These are phyloP conservation scores for Cheiracanthium punctorium DNA, from an alignment of 2,888 invertebrate species.

Conservation along the genomic window DNA sequence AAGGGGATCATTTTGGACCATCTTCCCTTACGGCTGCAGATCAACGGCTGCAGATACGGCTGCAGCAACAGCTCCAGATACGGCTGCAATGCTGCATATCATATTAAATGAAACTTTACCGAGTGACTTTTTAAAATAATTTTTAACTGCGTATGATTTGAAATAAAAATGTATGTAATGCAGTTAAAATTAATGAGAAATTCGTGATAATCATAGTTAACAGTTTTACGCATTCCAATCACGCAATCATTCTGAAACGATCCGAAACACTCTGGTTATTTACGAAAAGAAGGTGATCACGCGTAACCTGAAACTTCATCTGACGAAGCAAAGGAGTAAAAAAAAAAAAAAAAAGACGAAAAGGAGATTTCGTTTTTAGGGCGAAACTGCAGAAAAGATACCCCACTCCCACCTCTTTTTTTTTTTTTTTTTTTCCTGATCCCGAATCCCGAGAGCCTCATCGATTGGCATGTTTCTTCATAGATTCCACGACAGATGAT, in stretches of 20 bases:
- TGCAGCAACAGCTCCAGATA: too few species aligned
- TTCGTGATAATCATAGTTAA: too few species aligned
- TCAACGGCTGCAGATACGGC: too few species aligned
- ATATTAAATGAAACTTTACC: too few species aligned
- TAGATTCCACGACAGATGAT: conserved; percentile 51
- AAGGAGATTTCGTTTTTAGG: conserved; percentile 24
- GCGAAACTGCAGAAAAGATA: conserved; percentile 5
- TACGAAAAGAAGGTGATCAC: neutral
- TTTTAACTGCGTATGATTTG: too few species aligned
- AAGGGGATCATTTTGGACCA: too few species aligned
- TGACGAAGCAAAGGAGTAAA: conserved; percentile 6
- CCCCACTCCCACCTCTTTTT: neutral
- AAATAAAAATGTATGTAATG: too few species aligned
- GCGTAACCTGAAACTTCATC: conserved; percentile 23
- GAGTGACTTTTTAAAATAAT: too few species aligned
- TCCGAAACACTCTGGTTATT: neutral
- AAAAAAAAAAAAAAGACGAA: conserved; percentile 2
- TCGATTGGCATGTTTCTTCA: conserved; percentile 59
- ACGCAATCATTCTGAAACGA: neutral
- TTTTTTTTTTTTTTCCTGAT: neutral
- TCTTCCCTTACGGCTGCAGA: too few species aligned
- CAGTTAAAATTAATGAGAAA: too few species aligned
- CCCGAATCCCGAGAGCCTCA: conserved; percentile 17
- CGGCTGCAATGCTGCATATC: too few species aligned
- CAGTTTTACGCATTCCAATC: too few species aligned